A percentile compares a stretch with the other conserved stretches of the same genome.
Evolutionary conservation across 1,140 invertebrate genomes (phyloP).

Genomic region (Caenorhabditis tropicalis): DNA sequence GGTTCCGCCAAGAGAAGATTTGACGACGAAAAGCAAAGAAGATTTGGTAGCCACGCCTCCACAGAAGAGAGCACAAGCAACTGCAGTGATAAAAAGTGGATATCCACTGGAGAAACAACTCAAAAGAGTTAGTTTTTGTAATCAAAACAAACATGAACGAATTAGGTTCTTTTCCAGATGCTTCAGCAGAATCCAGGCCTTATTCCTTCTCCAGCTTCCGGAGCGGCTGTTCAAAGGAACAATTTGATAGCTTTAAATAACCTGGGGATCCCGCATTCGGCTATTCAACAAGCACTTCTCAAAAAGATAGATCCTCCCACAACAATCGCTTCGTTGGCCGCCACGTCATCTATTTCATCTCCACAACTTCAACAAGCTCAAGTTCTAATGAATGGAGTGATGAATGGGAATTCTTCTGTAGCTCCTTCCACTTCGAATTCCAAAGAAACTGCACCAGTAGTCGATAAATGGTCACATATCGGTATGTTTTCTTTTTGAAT

Average conservation of each 20-base stretch:
- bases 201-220: neutral
- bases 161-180: neutral
- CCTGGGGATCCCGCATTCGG: neutral
- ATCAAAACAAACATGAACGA: neutral
- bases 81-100: slow-evolving; percentile 4
- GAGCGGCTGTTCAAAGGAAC: neutral
- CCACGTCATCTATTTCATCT: neutral
- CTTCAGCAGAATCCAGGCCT: neutral
- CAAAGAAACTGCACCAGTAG: neutral
- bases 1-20: slow-evolving; percentile 24
- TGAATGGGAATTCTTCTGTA: neutral
- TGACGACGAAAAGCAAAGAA: neutral
- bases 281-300: neutral
- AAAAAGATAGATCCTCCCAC: neutral
- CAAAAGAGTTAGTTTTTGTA: neutral
- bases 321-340: neutral
- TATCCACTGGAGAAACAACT: neutral
- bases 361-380: slow-evolving; percentile 1
- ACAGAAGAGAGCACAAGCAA: slow-evolving; percentile 8
- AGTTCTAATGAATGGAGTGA: neutral
- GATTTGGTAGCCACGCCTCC: neutral
- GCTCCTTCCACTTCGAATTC: too few species aligned
- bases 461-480: neutral
- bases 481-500: neutral
- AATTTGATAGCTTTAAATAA: neutral